Conservation (phyloP, 2,113 vertebrate genomes). For the Nannobrachium achirus region DNA sequence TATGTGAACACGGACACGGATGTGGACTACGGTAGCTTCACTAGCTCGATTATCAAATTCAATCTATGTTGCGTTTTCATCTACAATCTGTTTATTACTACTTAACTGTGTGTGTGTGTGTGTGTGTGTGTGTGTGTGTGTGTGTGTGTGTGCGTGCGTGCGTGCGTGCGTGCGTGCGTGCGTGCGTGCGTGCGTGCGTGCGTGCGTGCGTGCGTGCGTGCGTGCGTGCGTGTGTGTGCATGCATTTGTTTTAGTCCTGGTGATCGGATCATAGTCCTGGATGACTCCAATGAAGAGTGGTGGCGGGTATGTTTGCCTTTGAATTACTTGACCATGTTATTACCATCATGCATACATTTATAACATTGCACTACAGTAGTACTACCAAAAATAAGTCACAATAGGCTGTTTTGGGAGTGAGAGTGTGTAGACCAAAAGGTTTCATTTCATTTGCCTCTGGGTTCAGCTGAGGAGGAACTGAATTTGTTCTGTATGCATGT, state of each 20-base stretch:
- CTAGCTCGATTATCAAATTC: too few species aligned
- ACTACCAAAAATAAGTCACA: too few species aligned
- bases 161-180: constrained; percentile 20
- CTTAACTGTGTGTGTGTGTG: constrained; percentile 26
- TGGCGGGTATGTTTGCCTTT: constrained; percentile 87
- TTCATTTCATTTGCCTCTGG: background rate
- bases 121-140: constrained; percentile 12
- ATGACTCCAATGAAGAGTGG: constrained; percentile 99
- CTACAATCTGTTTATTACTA: too few species aligned
- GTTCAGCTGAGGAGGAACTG: background rate
- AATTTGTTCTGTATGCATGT: background rate
- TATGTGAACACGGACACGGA: too few species aligned
- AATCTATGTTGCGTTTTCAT: too few species aligned
- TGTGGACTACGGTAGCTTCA: too few species aligned
- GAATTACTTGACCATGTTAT: too few species aligned
- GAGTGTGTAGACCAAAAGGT: too few species aligned
- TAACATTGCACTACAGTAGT: too few species aligned
- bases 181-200: too few species aligned
- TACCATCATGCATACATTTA: background rate
- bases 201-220: background rate
- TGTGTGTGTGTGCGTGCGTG: constrained; percentile 26
- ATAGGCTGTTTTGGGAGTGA: too few species aligned
- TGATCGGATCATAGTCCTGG: constrained; percentile 93
- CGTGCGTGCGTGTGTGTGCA: constrained; percentile 17
- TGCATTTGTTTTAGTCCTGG: constrained; percentile 83